Conservation (phyloP, 2,888 invertebrate genomes). For the Homarus gammarus region DNA sequence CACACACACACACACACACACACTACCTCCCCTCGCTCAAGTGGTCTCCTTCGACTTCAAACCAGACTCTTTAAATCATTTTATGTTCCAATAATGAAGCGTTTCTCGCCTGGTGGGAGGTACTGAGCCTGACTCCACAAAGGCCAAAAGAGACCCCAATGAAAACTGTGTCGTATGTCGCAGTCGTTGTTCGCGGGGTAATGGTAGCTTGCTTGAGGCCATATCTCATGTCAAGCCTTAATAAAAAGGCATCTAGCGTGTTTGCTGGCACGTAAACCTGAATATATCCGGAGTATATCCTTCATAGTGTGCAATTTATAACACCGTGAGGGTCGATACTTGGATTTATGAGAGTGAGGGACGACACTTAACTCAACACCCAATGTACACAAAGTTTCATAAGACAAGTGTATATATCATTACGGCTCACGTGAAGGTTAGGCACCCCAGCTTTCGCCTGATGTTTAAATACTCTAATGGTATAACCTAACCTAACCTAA, state of each 20-base stretch:
- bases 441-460: too few species aligned
- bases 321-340: background rate
- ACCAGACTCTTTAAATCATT: background rate
- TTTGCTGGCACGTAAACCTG: background rate
- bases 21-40: background rate
- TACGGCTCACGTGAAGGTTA: too few species aligned
- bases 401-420: too few species aligned
- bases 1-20: constrained; percentile 7
- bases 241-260: background rate
- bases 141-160: background rate
- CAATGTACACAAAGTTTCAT: too few species aligned
- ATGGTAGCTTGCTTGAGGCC: background rate
- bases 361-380: background rate
- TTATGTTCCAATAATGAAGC: background rate
- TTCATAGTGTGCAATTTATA: background rate
- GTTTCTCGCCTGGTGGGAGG: background rate
- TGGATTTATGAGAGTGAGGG: background rate
- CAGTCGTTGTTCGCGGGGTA: background rate
- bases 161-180: background rate
- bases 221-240: background rate
- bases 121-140: background rate
- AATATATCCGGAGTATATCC: background rate
- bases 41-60: background rate
- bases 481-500: too few species aligned
- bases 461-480: too few species aligned